Base-by-base conservation (phyloP, 2,888 invertebrate species). In the Phoronis australis region DNA sequence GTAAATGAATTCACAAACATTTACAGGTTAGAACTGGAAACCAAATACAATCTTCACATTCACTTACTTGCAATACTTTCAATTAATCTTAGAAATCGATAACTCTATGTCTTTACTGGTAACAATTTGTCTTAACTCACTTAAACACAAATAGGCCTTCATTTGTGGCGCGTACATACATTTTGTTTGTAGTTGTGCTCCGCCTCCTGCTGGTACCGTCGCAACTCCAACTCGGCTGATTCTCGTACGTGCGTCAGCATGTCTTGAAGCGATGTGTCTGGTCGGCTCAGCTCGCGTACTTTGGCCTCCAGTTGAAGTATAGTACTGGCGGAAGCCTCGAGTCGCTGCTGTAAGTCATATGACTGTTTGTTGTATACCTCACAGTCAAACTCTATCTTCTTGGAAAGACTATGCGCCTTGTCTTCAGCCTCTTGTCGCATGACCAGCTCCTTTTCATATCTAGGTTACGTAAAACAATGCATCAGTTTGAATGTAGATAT, bases 381-480 rank as follows among this genome's bases (percentile, higher is more conserved):
- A 1, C 64, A 62, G 22, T 60, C 55, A 46, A 71, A 69, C 23
- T 68, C 64, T 5, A 64, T 43, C 45, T 68, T 67, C 49, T 68
- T 59, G n/a, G 51, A 50, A 21, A 65, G 48, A 23, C 62, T 62
- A 38, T 68, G 64, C 24, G 62, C 47, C 41, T 53, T 59, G 51
- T 69, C 68, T 26, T 68, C 68, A 20, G 62, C 57, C 43, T 69
- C 66, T 5, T 62, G 62, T 20, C 65, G 46, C 18, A 60, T 50
- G n/a, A 65, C 39, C 43, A 62, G 55, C 51, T 69, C 69, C 24
- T 64, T 58, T 25, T 70, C 67, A 52, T 62, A 66, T 52, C 69
- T 70, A n/a, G n/a, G n/a, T n/a, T n/a, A n/a, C n/a, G n/a, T n/a
- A n/a, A n/a, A n/a, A n/a, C n/a, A n/a, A n/a, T n/a, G n/a, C n/a